Evolutionary conservation across 1,140 invertebrate species (phyloP).

Genomic region (Drosophila azteca): DNA sequence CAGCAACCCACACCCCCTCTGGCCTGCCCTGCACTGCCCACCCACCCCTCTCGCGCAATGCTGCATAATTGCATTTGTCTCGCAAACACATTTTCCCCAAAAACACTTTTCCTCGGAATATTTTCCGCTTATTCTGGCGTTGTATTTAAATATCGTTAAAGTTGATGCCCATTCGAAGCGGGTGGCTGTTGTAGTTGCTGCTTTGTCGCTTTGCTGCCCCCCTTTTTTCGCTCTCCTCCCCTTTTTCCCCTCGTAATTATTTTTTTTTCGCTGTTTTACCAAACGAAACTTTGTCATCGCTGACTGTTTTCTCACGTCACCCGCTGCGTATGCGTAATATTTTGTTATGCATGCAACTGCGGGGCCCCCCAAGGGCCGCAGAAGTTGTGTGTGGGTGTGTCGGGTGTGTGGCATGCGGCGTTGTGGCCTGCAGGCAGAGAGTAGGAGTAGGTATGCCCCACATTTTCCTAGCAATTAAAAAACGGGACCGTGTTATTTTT

Average conservation of each 20-base stretch:
- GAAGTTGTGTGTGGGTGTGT: conserved; percentile 35
- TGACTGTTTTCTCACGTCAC: conserved; percentile 34
- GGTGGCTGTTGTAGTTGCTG: conserved; percentile 20
- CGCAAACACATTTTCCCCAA: conserved; percentile 29
- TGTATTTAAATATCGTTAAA: conserved; percentile 69
- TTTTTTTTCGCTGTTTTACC: conserved; percentile 33
- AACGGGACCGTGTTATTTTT: conserved; percentile 48
- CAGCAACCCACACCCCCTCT: too few relatives aligned
- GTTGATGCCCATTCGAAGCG: conserved; percentile 36
- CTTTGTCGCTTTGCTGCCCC: conserved; percentile 4
- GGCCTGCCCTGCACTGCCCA: not conserved
- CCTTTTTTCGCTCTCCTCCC: not conserved
- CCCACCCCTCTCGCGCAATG: not conserved
- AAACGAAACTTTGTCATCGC: conserved; percentile 58
- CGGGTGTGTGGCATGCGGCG: conserved; percentile 4
- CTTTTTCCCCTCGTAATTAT: conserved; percentile 56
- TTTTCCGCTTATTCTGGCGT: conserved; percentile 25
- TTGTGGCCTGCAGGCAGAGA: not conserved
- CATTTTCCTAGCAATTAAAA: conserved; percentile 64
- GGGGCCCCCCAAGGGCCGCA: not conserved
- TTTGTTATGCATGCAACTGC: conserved; percentile 64
- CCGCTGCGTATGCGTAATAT: conserved; percentile 69
- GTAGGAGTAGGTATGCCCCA: conserved; percentile 18
- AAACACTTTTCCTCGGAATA: conserved; percentile 27
- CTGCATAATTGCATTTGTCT: conserved; percentile 69